These are phyloP conservation scores for Sesamia nonagrioides DNA, from an alignment of 1,140 invertebrate species.

Conservation along the genomic window DNA sequence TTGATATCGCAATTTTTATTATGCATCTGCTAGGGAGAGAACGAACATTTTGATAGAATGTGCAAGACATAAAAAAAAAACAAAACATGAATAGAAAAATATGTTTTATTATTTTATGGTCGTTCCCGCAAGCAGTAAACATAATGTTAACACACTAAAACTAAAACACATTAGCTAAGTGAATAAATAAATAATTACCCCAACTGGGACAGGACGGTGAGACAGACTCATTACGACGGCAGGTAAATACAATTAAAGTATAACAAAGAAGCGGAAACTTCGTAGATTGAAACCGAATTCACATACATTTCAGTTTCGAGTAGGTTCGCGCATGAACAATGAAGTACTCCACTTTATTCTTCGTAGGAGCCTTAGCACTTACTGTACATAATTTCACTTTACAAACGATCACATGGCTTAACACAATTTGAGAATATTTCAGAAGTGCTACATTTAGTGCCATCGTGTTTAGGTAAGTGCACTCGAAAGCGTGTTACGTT, in stretches of 20 bases:
- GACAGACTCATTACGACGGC: constrained; percentile 21
- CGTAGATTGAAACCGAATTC: constrained; percentile 4
- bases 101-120: not conserved
- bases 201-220: constrained; percentile 24
- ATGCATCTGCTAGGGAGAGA: too few relatives aligned
- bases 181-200: constrained; percentile 42
- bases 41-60: too few relatives aligned
- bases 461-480: constrained; percentile 61
- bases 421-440: constrained; percentile 52
- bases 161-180: constrained; percentile 27
- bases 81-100: not conserved
- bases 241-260: constrained; percentile 28
- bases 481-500: constrained; percentile 52
- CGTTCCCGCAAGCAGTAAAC: not conserved
- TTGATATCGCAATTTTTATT: not conserved
- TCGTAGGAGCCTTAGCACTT: not conserved
- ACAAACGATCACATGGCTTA: constrained; percentile 49
- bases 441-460: constrained; percentile 57
- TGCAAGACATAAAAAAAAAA: not conserved
- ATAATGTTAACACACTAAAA: not conserved
- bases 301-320: not conserved
- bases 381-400: not conserved
- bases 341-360: not conserved
- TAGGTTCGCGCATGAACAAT: not conserved
- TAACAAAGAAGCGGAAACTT: not conserved